Conservation (phyloP, 2,797 vertebrate species). For the Adrianichthys oophorus region DNA sequence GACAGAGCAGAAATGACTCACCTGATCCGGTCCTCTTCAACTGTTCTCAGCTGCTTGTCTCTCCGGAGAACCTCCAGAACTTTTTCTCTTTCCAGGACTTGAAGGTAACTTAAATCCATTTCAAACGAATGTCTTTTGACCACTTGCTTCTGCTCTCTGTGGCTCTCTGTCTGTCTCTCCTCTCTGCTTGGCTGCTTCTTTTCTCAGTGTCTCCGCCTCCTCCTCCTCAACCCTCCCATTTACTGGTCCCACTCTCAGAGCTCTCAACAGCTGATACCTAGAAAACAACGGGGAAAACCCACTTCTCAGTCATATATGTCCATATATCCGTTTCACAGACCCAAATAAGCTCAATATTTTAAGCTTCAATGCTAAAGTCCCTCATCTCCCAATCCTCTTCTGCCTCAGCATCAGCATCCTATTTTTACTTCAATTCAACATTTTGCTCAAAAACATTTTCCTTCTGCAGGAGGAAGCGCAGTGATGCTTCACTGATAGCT, state of each 20-base stretch:
- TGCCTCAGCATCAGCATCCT: not conserved
- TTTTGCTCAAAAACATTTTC: not conserved
- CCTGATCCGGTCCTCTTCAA: conserved; percentile 89
- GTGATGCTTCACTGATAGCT: conserved; percentile 50
- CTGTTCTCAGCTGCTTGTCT: conserved; percentile 81
- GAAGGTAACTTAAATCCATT: conserved; percentile 82
- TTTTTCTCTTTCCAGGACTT: conserved; percentile 79
- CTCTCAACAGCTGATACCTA: conserved; percentile 29
- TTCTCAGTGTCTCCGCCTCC: conserved; percentile 19
- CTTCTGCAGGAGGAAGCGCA: conserved; percentile 33
- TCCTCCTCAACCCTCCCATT: conserved; percentile 21
- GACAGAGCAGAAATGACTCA: conserved; percentile 42
- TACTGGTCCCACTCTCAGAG: conserved; percentile 7
- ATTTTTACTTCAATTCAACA: not conserved
- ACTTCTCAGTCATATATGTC: too few relatives aligned
- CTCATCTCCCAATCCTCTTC: not conserved
- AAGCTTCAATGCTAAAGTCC: not conserved
- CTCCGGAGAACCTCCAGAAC: conserved; percentile 87
- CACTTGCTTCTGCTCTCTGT: conserved; percentile 6
- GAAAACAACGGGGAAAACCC: not conserved
- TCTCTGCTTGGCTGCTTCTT: conserved; percentile 16
- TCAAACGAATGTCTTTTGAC: conserved; percentile 27
- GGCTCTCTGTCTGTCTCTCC: conserved; percentile 8
- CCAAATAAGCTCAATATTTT: not conserved
- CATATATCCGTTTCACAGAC: not conserved